Evolutionary conservation across 2,797 vertebrate species (phyloP).

Genomic region (Malacoctenus gilli): DNA sequence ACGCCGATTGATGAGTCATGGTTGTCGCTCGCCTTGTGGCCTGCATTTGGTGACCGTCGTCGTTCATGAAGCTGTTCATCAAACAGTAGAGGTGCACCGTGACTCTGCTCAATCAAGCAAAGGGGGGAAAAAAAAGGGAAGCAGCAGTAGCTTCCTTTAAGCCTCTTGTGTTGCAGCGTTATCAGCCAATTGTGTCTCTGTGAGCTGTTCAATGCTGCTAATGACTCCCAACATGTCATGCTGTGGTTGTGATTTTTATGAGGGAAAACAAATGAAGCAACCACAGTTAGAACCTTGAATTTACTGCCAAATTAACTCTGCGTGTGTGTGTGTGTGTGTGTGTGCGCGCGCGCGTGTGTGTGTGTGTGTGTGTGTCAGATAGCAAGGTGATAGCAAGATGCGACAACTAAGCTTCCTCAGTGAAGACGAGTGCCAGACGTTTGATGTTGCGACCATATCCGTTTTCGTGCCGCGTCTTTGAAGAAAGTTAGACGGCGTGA

Average conservation of each 20-base stretch:
- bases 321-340: constrained; percentile 19
- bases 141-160: constrained; percentile 22
- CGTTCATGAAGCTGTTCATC: too few relatives aligned
- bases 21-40: constrained; percentile 1
- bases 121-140: too few relatives aligned
- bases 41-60: too few relatives aligned
- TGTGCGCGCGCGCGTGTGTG: constrained; percentile 15
- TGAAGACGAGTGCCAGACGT: constrained; percentile 66
- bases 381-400: constrained; percentile 73
- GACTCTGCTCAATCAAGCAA: too few relatives aligned
- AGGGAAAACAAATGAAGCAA: constrained; percentile 51
- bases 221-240: constrained; percentile 30
- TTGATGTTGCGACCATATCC: constrained; percentile 78
- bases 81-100: too few relatives aligned
- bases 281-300: constrained; percentile 43
- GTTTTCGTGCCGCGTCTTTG: constrained; percentile 76
- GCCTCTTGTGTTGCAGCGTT: not conserved
- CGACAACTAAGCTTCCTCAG: constrained; percentile 69
- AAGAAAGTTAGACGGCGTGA: constrained; percentile 73
- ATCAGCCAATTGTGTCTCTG: constrained; percentile 6
- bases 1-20: not conserved
- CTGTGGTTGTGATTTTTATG: constrained; percentile 42
- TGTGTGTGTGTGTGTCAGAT: constrained; percentile 44
- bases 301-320: constrained; percentile 33
- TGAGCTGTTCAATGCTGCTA: too few relatives aligned